phyloP scores from a whole-genome alignment of 1,140 invertebrate genomes.

The Drosophila sproati region DNA sequence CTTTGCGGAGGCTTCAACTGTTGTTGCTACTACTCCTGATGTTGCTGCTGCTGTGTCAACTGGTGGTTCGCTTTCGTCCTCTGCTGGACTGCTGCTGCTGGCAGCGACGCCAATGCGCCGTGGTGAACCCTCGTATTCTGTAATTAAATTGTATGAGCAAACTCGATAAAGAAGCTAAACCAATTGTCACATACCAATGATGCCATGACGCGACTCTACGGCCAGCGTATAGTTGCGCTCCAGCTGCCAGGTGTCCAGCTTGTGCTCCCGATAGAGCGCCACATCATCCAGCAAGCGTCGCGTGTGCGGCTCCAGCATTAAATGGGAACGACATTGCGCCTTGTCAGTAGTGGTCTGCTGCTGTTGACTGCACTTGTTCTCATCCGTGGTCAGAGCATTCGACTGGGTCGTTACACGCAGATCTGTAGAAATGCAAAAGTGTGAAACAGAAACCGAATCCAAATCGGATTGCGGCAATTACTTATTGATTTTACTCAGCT shows the following conservation, averaged over 20 bases:
- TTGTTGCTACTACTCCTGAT: conserved; percentile 8
- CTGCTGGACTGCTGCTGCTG: conserved; percentile 44
- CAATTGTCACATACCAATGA: conserved; percentile 64
- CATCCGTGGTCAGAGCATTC: conserved; percentile 27
- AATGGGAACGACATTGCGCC: conserved; percentile 5
- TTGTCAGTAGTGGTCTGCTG: conserved; percentile 34
- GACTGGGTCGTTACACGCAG: conserved; percentile 76
- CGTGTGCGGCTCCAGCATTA: conserved; percentile 41
- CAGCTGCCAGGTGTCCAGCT: conserved; percentile 67
- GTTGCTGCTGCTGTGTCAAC: conserved; percentile 32
- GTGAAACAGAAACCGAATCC: neutral
- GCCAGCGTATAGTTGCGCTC: conserved; percentile 79
- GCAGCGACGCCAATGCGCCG: conserved; percentile 89
- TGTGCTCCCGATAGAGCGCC: conserved; percentile 62
- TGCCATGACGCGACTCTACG: conserved; percentile 78
- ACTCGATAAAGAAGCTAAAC: neutral
- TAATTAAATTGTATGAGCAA: neutral
- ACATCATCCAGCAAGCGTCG: conserved; percentile 44
- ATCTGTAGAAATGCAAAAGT: conserved; percentile 42
- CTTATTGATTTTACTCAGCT: neutral
- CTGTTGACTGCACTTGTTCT: conserved; percentile 34
- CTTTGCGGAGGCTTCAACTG: conserved; percentile 84
- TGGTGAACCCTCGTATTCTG: conserved; percentile 95
- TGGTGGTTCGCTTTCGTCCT: conserved; percentile 73
- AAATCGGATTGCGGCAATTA: neutral